Evolutionary conservation across 2,797 vertebrate genomes (phyloP).

Genomic region (Tympanoctomys barrerae): DNA sequence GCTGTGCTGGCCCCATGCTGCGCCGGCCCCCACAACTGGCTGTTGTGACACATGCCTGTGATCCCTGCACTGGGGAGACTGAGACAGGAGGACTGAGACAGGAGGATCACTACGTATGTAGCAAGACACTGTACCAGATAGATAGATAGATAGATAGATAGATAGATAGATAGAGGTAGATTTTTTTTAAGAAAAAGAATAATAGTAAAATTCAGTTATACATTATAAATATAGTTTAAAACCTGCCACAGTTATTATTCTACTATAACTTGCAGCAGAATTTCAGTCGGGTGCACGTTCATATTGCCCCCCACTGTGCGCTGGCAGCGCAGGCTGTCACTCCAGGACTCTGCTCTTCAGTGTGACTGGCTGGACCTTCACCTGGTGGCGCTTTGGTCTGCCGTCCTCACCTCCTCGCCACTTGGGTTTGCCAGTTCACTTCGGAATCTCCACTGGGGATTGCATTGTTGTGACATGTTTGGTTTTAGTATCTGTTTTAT

Average conservation of each 20-base stretch:
- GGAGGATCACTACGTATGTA: no score
- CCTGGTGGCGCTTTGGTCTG: background rate
- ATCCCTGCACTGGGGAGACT: no score
- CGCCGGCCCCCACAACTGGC: no score
- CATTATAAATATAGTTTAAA: background rate
- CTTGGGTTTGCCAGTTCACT: background rate
- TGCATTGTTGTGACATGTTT: background rate
- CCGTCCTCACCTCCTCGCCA: background rate
- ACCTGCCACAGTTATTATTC: slow-evolving; percentile 16
- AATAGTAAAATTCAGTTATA: background rate
- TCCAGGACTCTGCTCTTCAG: background rate
- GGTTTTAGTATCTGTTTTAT: slow-evolving; percentile 5
- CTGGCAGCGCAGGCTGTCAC: background rate
- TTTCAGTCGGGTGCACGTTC: background rate
- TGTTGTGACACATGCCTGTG: no score
- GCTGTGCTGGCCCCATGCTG: no score
- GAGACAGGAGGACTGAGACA: no score
- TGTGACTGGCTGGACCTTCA: background rate
- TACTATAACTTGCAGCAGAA: background rate
- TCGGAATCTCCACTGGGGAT: background rate
- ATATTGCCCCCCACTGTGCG: background rate
- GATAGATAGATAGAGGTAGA: no score
- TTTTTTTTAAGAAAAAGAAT: no score
- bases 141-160: no score
- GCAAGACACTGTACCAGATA: no score